Evolutionary conservation across 2,113 vertebrate genomes (phyloP).

Genomic region (Podiceps cristatus): DNA sequence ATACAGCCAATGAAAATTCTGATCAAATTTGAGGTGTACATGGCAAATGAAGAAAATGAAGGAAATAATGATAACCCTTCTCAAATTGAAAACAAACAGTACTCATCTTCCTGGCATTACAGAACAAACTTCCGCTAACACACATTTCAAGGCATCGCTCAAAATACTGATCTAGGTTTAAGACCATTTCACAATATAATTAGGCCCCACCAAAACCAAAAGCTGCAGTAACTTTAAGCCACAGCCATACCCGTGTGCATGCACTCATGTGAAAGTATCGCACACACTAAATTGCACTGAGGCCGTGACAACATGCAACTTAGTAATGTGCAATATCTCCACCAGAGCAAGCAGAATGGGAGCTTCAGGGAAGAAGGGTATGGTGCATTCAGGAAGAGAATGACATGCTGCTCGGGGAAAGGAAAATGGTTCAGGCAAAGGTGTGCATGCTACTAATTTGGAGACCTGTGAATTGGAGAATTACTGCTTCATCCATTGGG

Average conservation of each 20-base stretch:
- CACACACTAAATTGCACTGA: constrained; percentile 89
- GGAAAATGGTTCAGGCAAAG: constrained; percentile 69
- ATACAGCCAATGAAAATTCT: neutral
- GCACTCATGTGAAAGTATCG: constrained; percentile 89
- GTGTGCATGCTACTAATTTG: constrained; percentile 73
- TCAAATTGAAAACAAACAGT: constrained; percentile 53
- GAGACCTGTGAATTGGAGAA: constrained; percentile 36
- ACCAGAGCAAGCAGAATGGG: constrained; percentile 86
- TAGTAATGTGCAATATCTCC: constrained; percentile 89
- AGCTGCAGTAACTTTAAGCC: constrained; percentile 77
- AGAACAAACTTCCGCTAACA: constrained; percentile 7
- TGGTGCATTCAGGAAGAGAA: constrained; percentile 79
- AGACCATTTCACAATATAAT: neutral
- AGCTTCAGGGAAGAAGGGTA: constrained; percentile 77
- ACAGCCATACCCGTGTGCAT: constrained; percentile 85
- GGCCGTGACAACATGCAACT: constrained; percentile 88
- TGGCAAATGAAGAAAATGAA: constrained; percentile 66
- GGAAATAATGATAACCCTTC: constrained; percentile 46
- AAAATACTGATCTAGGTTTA: neutral
- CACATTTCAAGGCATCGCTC: neutral
- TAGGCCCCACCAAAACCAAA: constrained; percentile 24
- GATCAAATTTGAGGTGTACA: neutral
- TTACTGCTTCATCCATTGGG: neutral
- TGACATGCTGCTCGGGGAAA: constrained; percentile 75
- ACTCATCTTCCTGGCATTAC: constrained; percentile 51